Evolutionary conservation across 2,797 vertebrate genomes (phyloP), one percentile per base, ranked within the genome.

Genomic region (Spea hammondii): DNA sequence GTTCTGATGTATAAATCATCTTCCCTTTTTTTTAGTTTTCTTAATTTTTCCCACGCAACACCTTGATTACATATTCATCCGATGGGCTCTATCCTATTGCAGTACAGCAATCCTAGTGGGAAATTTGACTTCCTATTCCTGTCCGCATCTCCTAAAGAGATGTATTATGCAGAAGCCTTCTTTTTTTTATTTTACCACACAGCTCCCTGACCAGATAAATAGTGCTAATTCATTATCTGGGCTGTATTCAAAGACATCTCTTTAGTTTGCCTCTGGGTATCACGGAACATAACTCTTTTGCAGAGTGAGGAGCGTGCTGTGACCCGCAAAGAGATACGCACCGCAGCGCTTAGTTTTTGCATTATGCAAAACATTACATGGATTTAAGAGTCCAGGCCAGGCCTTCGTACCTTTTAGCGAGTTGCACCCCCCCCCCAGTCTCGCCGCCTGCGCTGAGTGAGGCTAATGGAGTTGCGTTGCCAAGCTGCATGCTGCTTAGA

Each of bases 401-500:
- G 12, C 49, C 8, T 55, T 72, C 44, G 9, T 60, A 14, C 46
- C 9, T 13, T 47, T n/a, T 10, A 76, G 17, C 44, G 8, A 13
- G 73, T 47, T 46, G 60, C 32, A 13, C 45, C 14, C n/a, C 5
- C 13, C 32, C 51, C 6, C 70, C 55, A 46, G n/a, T 6, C n/a
- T 32, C 13, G 6, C 65, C 12, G 17, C 55, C 62, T 12, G n/a
- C 62, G 47, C n/a, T 79, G 68, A 72, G 13, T 11, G 47, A 59
- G 74, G 84, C 76, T 85, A 84, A 79, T 84, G 68, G 72, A 82
- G 77, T 71, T 74, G 44, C 65, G 62, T 79, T 62, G 66, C 54
- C 55, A 68, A 80, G 32, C 17, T 76, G 77, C 81, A 74, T 76
- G 83, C 77, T 67, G 75, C 82, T 77, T 72, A 82, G 83, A 83